phyloP scores from a whole-genome alignment of 1,140 invertebrate species.

The Meteorus sp. region DNA sequence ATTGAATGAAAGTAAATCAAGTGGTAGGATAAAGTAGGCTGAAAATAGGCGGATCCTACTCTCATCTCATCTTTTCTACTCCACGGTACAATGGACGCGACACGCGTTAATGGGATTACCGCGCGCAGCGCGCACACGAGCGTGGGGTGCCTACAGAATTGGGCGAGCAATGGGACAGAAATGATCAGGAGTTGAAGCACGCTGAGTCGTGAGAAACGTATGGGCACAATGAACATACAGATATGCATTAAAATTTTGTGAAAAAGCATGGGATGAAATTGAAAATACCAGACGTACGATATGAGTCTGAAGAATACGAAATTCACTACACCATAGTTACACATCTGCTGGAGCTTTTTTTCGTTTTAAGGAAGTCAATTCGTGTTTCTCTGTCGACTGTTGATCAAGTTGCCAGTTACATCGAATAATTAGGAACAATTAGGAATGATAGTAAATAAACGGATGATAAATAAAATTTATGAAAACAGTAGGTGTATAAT shows the following conservation, averaged over 20 bases:
- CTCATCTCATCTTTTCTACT: slow-evolving; percentile 21
- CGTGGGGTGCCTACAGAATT: slow-evolving; percentile 37
- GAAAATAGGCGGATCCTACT: slow-evolving; percentile 23
- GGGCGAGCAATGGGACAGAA: slow-evolving; percentile 32
- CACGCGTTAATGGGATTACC: slow-evolving; percentile 52
- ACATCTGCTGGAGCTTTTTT: no score
- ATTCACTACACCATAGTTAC: no score
- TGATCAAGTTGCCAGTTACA: no score
- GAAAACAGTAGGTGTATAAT: no score
- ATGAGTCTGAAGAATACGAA: no score
- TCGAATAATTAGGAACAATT: no score
- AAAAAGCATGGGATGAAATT: no score
- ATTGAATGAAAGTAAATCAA: slow-evolving; percentile 19
- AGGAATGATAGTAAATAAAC: no score
- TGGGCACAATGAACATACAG: background rate
- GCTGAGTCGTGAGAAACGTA: slow-evolving; percentile 6
- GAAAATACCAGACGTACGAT: no score
- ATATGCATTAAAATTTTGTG: background rate
- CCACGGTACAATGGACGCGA: slow-evolving; percentile 43
- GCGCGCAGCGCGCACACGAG: slow-evolving; percentile 3
- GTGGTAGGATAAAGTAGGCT: slow-evolving; percentile 19
- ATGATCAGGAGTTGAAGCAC: slow-evolving; percentile 9
- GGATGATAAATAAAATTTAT: no score
- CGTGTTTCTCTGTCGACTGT: no score
- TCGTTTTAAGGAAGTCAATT: no score